phyloP scores from a whole-genome alignment of 2,888 invertebrate species.

The Zaprionus obscuricornis region DNA sequence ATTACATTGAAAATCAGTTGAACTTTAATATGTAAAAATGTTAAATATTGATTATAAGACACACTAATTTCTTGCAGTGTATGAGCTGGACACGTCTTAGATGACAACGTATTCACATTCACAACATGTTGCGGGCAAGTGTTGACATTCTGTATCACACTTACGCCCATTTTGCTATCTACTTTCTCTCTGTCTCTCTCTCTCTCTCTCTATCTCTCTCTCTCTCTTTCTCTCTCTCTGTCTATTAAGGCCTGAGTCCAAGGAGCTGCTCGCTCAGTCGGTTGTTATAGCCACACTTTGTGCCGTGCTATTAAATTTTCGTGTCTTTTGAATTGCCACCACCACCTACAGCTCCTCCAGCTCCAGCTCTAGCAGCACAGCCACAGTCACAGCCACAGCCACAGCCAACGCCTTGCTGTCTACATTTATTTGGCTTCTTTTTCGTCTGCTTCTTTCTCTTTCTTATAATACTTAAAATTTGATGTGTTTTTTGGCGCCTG shows the following conservation, averaged over 20 bases:
- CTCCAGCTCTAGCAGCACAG: background rate
- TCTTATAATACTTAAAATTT: conserved; percentile 41
- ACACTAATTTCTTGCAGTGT: conserved; percentile 23
- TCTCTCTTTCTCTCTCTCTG: background rate
- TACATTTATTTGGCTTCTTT: too few relatives aligned
- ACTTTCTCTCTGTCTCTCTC: background rate
- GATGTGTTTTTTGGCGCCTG: conserved; percentile 47
- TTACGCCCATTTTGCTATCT: too few relatives aligned
- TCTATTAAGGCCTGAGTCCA: conserved; percentile 26
- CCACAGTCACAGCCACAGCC: too few relatives aligned
- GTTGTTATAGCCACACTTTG: conserved; percentile 20
- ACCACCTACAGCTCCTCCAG: background rate
- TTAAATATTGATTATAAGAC: too few relatives aligned
- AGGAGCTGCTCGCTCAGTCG: background rate
- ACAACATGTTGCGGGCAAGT: conserved; percentile 65
- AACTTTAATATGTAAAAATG: too few relatives aligned
- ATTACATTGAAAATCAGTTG: too few relatives aligned
- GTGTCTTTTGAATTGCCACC: conserved; percentile 39
- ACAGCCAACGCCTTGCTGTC: too few relatives aligned
- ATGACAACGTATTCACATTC: conserved; percentile 48
- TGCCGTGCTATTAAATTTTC: conserved; percentile 68
- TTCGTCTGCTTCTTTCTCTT: conserved; percentile 24
- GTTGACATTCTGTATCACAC: conserved; percentile 51
- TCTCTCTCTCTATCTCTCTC: conserved; percentile 9
- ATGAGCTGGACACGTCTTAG: conserved; percentile 26